Evolutionary conservation across 2,113 vertebrate species (phyloP).

Genomic region (Malaclemys terrapin): DNA sequence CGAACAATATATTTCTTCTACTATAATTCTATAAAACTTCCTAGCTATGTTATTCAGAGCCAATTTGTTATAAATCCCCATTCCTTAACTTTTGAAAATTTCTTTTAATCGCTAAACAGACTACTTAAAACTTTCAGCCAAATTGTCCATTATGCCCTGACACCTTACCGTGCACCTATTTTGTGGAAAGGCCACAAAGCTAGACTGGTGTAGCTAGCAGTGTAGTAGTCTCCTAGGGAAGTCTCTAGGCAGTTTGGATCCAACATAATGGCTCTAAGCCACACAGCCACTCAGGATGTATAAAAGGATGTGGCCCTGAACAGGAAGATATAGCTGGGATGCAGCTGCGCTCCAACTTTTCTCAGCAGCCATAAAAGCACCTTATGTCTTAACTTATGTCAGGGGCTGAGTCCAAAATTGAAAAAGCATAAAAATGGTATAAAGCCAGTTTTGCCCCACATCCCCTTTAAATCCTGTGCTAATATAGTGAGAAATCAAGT

Average conservation of each 20-base stretch:
- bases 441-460: neutral
- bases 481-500: neutral
- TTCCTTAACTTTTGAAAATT: neutral
- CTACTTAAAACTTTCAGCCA: neutral
- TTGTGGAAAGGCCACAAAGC: neutral
- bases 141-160: neutral
- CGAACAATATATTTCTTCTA: no score
- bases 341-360: neutral
- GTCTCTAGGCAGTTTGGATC: neutral
- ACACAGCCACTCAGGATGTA: neutral
- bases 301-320: neutral
- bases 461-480: neutral
- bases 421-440: neutral
- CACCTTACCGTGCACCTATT: neutral
- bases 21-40: neutral
- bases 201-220: neutral
- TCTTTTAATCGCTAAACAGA: neutral
- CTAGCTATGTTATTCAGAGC: neutral
- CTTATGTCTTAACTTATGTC: neutral
- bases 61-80: neutral
- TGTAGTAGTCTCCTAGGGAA: neutral
- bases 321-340: neutral
- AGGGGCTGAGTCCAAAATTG: neutral
- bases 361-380: neutral
- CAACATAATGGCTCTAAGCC: fast-evolving